Base-by-base conservation (phyloP, 1,140 invertebrate species). In the Lutraria rhynchaena region DNA sequence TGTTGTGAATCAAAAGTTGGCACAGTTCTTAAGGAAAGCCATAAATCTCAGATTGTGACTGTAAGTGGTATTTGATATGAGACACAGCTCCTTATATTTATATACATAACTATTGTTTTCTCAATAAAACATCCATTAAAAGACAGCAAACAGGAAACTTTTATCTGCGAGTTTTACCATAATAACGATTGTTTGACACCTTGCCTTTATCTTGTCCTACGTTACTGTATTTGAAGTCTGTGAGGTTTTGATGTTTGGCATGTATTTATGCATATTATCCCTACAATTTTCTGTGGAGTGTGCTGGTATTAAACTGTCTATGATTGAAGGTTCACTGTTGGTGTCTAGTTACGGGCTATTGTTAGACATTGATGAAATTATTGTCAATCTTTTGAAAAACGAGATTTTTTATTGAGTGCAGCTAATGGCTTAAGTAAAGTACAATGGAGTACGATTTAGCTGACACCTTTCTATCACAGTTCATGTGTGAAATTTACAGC, bases 381-480 rank as follows among this genome's bases (percentile, higher is more conserved):
- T 80, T 69, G 76, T 63, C 37, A 44, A 46, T 17, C 60, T 31
- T 80, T 80, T 80, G 76, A 80, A 80, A 80, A 80, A 69, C 49
- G 76, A 80, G 76, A 57, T 58, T 60, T 70, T 69, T 37, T 60
- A 80, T 70, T 70, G 76, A 41, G 37, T 69, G 24, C 31, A 55
- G 65, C 76, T 69, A 80, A 80, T 80, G 76, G 76, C 41, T 80
- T 69, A 46, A 58, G 37, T 80, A 70, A 70, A 35, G 11, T 19
- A 77, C 61, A 77, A 63, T 53, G 37, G 60, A 11, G 19, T 1
- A 24, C 29, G 29, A 53, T 80, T 69, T 29, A 19, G 51, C 31
- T 60, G 76, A 80, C 65, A 49, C 31, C 35, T 53, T 19, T 69
- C 41, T 69, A 53, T 70, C 53, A 60, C 65, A 17, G 29, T 4